phyloP scores from a whole-genome alignment of 2,797 vertebrate genomes.

The Pseudochaenichthys georgianus region DNA sequence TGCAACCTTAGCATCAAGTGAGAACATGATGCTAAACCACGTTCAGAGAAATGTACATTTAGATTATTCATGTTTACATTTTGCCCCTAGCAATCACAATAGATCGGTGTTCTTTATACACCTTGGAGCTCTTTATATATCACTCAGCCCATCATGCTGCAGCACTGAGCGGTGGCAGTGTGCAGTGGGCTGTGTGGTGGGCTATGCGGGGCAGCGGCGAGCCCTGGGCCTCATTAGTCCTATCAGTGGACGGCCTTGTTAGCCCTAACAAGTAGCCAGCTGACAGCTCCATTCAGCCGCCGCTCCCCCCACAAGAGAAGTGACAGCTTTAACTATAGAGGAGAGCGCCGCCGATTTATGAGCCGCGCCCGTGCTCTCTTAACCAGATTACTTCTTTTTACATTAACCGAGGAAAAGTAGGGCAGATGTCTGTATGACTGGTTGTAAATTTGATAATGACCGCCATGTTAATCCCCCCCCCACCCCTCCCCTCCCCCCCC shows the following conservation, averaged over 20 bases:
- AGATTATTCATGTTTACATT: background rate
- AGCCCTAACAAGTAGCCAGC: slow-evolving; percentile 78
- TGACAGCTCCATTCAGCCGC: slow-evolving; percentile 82
- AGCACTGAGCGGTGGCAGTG: background rate
- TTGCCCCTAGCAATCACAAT: background rate
- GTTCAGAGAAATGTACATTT: background rate
- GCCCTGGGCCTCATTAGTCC: slow-evolving; percentile 80
- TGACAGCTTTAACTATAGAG: slow-evolving; percentile 84
- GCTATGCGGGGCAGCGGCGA: slow-evolving; percentile 27
- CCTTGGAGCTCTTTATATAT: background rate
- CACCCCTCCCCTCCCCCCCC: slow-evolving; percentile 10
- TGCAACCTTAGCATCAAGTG: too few species aligned
- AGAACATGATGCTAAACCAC: too few species aligned
- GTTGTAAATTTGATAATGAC: slow-evolving; percentile 90
- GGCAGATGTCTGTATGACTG: slow-evolving; percentile 93
- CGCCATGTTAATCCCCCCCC: slow-evolving; percentile 85
- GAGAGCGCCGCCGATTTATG: slow-evolving; percentile 80
- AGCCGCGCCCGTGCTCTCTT: slow-evolving; percentile 85
- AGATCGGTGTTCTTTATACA: background rate
- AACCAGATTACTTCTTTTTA: slow-evolving; percentile 91
- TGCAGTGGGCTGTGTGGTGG: slow-evolving; percentile 21
- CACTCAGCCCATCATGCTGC: background rate
- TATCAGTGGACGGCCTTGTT: slow-evolving; percentile 80
- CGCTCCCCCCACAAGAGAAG: slow-evolving; percentile 75
- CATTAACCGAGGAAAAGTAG: slow-evolving; percentile 87